phyloP scores from a whole-genome alignment of 2,888 invertebrate genomes.

The Drosophila longiperda region DNA sequence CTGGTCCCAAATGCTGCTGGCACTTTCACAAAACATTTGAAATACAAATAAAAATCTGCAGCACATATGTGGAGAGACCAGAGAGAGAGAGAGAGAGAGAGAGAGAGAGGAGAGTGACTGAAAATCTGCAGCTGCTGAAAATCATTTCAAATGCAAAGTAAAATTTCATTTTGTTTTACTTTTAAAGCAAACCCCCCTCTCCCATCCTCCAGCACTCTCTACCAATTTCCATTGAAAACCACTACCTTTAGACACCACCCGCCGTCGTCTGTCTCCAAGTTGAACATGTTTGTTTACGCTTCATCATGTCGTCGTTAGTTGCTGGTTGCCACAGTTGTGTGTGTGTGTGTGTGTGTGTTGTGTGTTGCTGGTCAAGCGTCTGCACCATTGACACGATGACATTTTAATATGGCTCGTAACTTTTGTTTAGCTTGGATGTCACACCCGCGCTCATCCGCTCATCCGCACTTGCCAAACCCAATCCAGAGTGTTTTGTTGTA shows the following conservation, averaged over 20 bases:
- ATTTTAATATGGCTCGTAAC: slow-evolving; percentile 79
- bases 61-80: slow-evolving; percentile 35
- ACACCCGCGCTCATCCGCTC: neutral
- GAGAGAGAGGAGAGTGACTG: neutral
- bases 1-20: slow-evolving; percentile 79
- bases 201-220: neutral
- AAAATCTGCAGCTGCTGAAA: slow-evolving; percentile 58
- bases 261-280: slow-evolving; percentile 60
- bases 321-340: slow-evolving; percentile 45
- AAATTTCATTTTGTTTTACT: slow-evolving; percentile 78
- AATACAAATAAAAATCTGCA: slow-evolving; percentile 77
- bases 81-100: neutral
- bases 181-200: slow-evolving; percentile 25
- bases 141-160: slow-evolving; percentile 80
- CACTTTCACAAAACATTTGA: slow-evolving; percentile 78
- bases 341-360: slow-evolving; percentile 6
- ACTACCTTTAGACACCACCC: slow-evolving; percentile 19
- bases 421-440: slow-evolving; percentile 69
- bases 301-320: slow-evolving; percentile 81
- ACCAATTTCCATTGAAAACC: neutral
- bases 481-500: slow-evolving; percentile 25
- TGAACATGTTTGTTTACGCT: slow-evolving; percentile 82
- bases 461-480: neutral
- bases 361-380: slow-evolving; percentile 57
- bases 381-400: slow-evolving; percentile 76